Percentiles rank a stretch among this genome's conserved stretches.
Conservation (phyloP, 1,140 invertebrate species). For the Drosophila albomicans region DNA sequence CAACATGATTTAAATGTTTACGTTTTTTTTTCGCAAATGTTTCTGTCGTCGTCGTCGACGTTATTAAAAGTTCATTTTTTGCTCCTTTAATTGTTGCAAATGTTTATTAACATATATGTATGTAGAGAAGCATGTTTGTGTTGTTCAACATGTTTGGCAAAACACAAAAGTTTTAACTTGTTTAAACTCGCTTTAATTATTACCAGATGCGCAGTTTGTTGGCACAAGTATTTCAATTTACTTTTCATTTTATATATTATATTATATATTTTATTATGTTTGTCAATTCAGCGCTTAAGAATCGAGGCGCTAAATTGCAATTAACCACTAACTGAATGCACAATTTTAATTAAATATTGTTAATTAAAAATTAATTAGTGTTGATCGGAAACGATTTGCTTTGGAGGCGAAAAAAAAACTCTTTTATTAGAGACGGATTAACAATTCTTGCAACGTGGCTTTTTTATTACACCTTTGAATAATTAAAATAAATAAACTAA, state of each 20-base stretch:
- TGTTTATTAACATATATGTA: conserved; percentile 3
- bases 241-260: too few relatives aligned
- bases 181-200: neutral
- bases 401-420: neutral
- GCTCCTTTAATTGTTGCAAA: neutral
- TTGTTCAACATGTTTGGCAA: neutral
- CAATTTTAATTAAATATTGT: neutral
- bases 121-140: neutral
- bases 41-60: neutral
- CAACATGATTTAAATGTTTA: neutral
- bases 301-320: neutral
- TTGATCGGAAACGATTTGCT: neutral
- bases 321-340: neutral
- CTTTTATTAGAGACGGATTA: too few relatives aligned
- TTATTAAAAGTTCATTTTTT: conserved; percentile 8
- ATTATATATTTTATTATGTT: neutral
- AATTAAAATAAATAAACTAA: too few relatives aligned
- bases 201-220: neutral
- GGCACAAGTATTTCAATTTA: too few relatives aligned
- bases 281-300: neutral
- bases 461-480: too few relatives aligned
- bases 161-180: neutral
- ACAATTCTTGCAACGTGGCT: too few relatives aligned
- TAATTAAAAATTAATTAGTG: neutral
- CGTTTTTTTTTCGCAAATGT: neutral